phyloP scores from a whole-genome alignment of 2,113 vertebrate genomes.

The Halcyon senegalensis region DNA sequence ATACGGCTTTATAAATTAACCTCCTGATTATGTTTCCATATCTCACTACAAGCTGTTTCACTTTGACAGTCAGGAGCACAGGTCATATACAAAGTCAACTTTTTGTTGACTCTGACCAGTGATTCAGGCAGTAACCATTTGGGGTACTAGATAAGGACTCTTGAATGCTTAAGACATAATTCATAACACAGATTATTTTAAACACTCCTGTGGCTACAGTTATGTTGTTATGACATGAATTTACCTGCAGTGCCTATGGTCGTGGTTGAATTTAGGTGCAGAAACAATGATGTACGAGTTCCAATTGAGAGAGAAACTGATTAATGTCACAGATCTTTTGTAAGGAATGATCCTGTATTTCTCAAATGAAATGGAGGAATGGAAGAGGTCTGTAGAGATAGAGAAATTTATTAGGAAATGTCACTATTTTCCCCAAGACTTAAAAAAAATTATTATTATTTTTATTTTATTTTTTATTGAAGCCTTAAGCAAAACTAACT shows the following conservation, averaged over 20 bases:
- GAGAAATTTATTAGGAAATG: background rate
- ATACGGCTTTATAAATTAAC: background rate
- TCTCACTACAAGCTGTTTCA: background rate
- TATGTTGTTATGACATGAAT: background rate
- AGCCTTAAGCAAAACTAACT: background rate
- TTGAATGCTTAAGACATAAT: background rate
- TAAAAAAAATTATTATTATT: background rate
- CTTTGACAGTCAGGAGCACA: background rate
- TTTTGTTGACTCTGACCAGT: background rate
- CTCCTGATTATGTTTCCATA: background rate
- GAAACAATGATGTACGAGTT: background rate
- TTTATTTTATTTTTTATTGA: accelerated
- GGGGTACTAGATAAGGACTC: background rate
- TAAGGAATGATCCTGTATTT: background rate
- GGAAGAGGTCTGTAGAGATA: background rate
- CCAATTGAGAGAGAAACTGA: background rate
- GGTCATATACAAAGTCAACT: accelerated
- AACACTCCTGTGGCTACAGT: background rate
- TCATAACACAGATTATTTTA: background rate
- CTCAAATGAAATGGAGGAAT: background rate
- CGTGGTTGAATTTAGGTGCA: background rate
- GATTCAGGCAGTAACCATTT: background rate
- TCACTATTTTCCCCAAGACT: accelerated
- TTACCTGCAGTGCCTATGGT: background rate
- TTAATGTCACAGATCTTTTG: background rate